Percentiles rank a stretch among this genome's conserved stretches.
Conservation (phyloP, 2,888 invertebrate genomes). For the Thera obeliscata region DNA sequence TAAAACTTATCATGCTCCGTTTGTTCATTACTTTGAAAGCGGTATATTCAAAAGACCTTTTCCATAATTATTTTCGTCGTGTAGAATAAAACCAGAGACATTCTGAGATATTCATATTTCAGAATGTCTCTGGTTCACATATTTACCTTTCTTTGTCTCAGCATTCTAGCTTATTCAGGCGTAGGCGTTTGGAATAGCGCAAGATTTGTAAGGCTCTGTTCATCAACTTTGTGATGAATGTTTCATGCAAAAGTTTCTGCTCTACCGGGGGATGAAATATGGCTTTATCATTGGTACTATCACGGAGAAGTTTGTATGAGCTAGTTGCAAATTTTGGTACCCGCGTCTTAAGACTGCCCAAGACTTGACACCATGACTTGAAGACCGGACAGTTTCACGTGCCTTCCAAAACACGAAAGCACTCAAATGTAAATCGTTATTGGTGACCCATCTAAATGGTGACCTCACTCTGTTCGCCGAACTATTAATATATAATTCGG, state of each 20-base stretch:
- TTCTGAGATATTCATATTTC: conserved; percentile 63
- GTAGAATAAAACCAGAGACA: conserved; percentile 43
- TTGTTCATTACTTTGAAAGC: background rate
- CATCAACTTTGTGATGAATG: conserved; percentile 41
- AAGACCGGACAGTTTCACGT: too few relatives aligned
- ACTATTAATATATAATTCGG: too few relatives aligned
- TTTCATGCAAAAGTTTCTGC: conserved; percentile 9
- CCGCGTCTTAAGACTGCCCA: too few relatives aligned
- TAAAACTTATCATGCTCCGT: too few relatives aligned
- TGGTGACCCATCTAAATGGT: too few relatives aligned
- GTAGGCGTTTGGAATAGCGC: conserved; percentile 37
- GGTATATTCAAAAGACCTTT: background rate
- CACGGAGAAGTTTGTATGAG: background rate
- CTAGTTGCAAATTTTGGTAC: background rate
- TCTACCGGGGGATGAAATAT: conserved; percentile 7
- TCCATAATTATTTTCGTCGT: conserved; percentile 8
- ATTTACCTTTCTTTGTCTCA: conserved; percentile 61
- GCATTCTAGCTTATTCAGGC: conserved; percentile 37
- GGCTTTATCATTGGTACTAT: background rate
- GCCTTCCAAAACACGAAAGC: too few relatives aligned
- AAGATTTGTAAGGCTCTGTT: conserved; percentile 36
- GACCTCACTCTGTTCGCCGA: too few relatives aligned
- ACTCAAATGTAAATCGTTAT: too few relatives aligned
- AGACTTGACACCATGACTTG: too few relatives aligned
- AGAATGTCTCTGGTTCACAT: too few relatives aligned